Percentiles rank a stretch among this genome's conserved stretches.
phyloP scores from a whole-genome alignment of 2,113 vertebrate species.

The Hylia prasina region DNA sequence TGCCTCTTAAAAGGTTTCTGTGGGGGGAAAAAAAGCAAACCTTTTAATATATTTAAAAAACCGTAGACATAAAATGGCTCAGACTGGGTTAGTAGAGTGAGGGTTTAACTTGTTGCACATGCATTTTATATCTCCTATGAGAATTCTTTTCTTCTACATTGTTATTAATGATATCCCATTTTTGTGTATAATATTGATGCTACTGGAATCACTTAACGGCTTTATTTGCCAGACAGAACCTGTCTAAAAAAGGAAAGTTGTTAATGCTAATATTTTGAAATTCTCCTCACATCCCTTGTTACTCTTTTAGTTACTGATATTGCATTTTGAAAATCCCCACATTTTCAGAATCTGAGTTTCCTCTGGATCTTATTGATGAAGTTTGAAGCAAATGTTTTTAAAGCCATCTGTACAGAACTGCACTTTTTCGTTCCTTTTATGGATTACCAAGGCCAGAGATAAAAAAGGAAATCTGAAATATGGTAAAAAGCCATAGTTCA shows the following conservation, averaged over 20 bases:
- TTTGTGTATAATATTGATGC: slow-evolving; percentile 43
- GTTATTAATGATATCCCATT: slow-evolving; percentile 29
- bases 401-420: background rate
- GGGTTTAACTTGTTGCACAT: slow-evolving; percentile 6
- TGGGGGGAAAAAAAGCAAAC: background rate
- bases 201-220: background rate
- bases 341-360: slow-evolving; percentile 1
- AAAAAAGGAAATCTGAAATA: background rate
- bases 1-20: background rate
- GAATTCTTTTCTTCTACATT: slow-evolving; percentile 39
- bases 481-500: background rate
- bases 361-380: background rate
- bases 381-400: background rate
- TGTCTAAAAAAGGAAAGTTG: slow-evolving; percentile 6
- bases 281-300: slow-evolving; percentile 26
- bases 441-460: background rate
- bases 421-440: background rate
- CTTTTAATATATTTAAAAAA: slow-evolving; percentile 9
- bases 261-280: slow-evolving; percentile 41
- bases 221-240: slow-evolving; percentile 45
- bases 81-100: slow-evolving; percentile 5
- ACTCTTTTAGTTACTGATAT: slow-evolving; percentile 19
- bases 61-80: background rate
- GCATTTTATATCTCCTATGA: background rate
- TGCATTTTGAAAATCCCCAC: background rate